Evolutionary conservation across 2,888 invertebrate species (phyloP), one percentile per base, ranked within the genome.

Genomic region (Bellardia bayeri): DNA sequence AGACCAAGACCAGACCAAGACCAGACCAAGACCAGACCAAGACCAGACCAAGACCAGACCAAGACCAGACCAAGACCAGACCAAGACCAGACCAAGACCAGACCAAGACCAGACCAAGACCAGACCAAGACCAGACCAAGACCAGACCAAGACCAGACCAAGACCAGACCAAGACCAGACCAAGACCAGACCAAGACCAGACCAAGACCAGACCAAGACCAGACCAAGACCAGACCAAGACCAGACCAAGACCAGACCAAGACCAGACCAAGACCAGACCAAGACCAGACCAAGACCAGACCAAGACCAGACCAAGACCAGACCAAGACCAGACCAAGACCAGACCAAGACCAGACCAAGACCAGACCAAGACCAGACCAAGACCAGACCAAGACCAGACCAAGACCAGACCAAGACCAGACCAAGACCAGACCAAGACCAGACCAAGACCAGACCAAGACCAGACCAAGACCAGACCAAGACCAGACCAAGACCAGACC

Each of bases 11-110:
- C 23, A 56, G 7, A 23, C 23, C 9, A 16, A 23, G 16, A 56
- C 23, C 23, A 23, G 56, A 56, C 23, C 23, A n/a, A n/a, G 6
- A 54, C n/a, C 4, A 54, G n/a, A 54, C 14, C 16, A 54, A 23
- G 14, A 51, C n/a, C n/a, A 51, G 51, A 51, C 51, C n/a, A 51
- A n/a, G 51, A 51, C 51, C n/a, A n/a, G n/a, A 56, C 56, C 6
- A 54, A n/a, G 54, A 56, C 56, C 23, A 56, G 56, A 56, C 23
- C 23, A 56, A 23, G 56, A 23, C 56, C 23, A 56, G 56, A 56
- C 56, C n/a, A 51, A n/a, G 51, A n/a, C n/a, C n/a, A 51, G 51
- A 51, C 51, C n/a, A n/a, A n/a, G n/a, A 51, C 51, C n/a, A 51
- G 51, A 23, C 23, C n/a, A n/a, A n/a, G n/a, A n/a, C n/a, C n/a